Evolutionary conservation across 2,888 invertebrate species (phyloP).

Genomic region (Drosophila colorata): DNA sequence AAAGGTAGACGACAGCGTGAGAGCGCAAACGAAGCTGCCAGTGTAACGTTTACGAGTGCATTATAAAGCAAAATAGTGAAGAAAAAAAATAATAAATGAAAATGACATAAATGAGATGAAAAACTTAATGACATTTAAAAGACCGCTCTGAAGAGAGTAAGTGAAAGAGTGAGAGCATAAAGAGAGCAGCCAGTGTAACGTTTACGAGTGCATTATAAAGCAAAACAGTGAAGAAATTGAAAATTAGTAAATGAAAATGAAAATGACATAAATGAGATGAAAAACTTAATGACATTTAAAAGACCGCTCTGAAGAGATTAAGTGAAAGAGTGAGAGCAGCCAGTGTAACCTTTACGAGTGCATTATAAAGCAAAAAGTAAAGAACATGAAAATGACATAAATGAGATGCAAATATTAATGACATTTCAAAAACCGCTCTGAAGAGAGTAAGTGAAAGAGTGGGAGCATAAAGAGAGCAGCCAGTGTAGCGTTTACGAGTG

Average conservation of each 20-base stretch:
- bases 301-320: too few relatives aligned
- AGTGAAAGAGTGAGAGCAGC: not conserved
- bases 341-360: constrained; percentile 4
- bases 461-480: not conserved
- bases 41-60: constrained; percentile 1
- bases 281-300: too few relatives aligned
- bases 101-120: not conserved
- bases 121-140: too few relatives aligned
- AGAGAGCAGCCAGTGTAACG: not conserved
- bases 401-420: not conserved
- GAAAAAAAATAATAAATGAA: too few relatives aligned
- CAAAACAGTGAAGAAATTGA: not conserved
- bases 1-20: too few relatives aligned
- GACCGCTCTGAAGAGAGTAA: too few relatives aligned
- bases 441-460: too few relatives aligned
- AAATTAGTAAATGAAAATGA: not conserved
- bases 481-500: constrained; percentile 3
- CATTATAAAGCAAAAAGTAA: not conserved
- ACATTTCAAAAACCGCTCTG: too few relatives aligned
- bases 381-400: not conserved
- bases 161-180: too few relatives aligned
- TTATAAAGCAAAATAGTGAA: too few relatives aligned
- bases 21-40: too few relatives aligned
- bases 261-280: not conserved
- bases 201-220: not conserved